phyloP scores from a whole-genome alignment of 2,113 vertebrate genomes.

The Clinocottus analis region DNA sequence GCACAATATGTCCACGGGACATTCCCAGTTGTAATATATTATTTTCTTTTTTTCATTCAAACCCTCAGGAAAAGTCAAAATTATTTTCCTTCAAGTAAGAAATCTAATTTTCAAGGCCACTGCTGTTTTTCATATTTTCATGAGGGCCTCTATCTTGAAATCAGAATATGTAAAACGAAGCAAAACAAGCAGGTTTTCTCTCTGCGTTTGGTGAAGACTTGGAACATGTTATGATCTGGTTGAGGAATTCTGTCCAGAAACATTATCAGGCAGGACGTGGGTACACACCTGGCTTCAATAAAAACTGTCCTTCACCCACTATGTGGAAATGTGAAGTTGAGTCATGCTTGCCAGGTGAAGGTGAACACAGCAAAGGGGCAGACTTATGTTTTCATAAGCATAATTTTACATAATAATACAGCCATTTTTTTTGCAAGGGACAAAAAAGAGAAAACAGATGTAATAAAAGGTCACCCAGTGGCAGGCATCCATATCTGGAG shows the following conservation, averaged over 20 bases:
- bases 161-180: conserved; percentile 20
- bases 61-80: background rate
- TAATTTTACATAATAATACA: conserved; percentile 88
- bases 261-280: conserved; percentile 60
- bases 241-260: conserved; percentile 61
- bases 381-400: conserved; percentile 86
- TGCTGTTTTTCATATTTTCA: conserved; percentile 16
- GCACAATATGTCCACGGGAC: background rate
- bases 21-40: background rate
- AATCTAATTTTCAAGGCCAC: conserved; percentile 1
- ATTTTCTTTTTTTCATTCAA: background rate
- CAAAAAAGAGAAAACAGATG: conserved; percentile 87
- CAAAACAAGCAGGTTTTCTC: conserved; percentile 18
- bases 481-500: conserved; percentile 81
- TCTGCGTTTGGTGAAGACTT: conserved; percentile 43
- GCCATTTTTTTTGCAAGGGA: conserved; percentile 40
- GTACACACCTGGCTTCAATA: conserved; percentile 85
- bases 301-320: conserved; percentile 69
- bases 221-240: conserved; percentile 65
- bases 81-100: background rate
- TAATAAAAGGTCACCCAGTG: conserved; percentile 84
- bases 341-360: conserved; percentile 84
- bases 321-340: conserved; percentile 78
- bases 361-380: conserved; percentile 77
- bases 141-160: conserved; percentile 21